Conservation (phyloP, 2,113 vertebrate genomes). For the Anolis carolinensis region DNA sequence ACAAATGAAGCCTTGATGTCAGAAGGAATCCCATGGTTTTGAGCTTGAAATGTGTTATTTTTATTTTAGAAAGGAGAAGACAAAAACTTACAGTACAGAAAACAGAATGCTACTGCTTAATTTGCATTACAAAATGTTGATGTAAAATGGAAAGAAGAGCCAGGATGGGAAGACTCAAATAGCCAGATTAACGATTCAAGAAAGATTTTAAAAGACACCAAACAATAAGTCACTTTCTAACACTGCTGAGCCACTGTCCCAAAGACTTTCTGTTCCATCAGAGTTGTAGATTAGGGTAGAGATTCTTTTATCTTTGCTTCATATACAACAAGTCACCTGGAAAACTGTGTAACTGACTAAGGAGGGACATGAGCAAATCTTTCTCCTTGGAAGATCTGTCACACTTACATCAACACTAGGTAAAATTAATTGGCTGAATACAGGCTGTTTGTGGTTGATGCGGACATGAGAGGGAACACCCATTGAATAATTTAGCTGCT, state of each 20-base stretch:
- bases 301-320: slow-evolving; percentile 42
- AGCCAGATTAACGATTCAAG: slow-evolving; percentile 45
- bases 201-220: slow-evolving; percentile 37
- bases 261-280: slow-evolving; percentile 64
- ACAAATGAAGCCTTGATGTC: not conserved
- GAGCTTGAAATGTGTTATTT: not conserved
- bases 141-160: slow-evolving; percentile 35
- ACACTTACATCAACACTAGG: slow-evolving; percentile 59
- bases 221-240: slow-evolving; percentile 47
- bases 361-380: slow-evolving; percentile 41
- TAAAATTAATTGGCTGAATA: slow-evolving; percentile 57
- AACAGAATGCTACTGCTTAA: not conserved
- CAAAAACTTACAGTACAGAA: not conserved
- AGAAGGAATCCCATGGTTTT: not conserved
- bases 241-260: slow-evolving; percentile 67
- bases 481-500: slow-evolving; percentile 33
- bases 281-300: slow-evolving; percentile 49
- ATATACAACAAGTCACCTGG: slow-evolving; percentile 42
- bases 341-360: slow-evolving; percentile 47
- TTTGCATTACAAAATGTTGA: slow-evolving; percentile 10
- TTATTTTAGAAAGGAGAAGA: not conserved
- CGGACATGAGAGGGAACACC: slow-evolving; percentile 44
- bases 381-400: slow-evolving; percentile 58
- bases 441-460: slow-evolving; percentile 21
- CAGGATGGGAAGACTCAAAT: slow-evolving; percentile 43